Evolutionary conservation across 2,797 vertebrate species (phyloP).

Genomic region (Pangasius sanitwongsei): DNA sequence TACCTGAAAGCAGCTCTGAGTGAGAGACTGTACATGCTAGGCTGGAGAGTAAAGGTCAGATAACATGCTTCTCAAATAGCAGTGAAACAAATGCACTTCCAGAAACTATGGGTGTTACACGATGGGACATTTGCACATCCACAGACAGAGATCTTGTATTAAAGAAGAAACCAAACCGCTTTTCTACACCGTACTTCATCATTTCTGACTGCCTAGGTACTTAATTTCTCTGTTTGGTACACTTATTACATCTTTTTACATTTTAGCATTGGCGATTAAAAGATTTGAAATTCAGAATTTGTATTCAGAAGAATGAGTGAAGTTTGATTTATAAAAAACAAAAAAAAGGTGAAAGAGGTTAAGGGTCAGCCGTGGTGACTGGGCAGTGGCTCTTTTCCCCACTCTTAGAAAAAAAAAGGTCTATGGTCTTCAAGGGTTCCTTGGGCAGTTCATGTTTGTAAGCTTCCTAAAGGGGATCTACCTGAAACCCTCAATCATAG

Average conservation of each 20-base stretch:
- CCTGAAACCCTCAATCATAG: not conserved
- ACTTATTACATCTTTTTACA: not conserved
- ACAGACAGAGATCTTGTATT: not conserved
- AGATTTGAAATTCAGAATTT: not conserved
- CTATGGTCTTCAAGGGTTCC: not conserved
- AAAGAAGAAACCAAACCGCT: not conserved
- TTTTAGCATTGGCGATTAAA: not conserved
- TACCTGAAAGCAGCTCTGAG: slow-evolving; percentile 49
- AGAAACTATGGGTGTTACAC: not conserved
- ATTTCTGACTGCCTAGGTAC: not conserved
- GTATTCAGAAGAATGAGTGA: not conserved
- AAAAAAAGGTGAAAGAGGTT: not conserved
- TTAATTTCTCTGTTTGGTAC: not conserved
- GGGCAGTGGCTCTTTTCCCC: not conserved
- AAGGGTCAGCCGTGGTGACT: too few relatives aligned
- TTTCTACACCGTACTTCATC: not conserved
- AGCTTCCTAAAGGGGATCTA: not conserved
- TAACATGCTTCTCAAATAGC: not conserved
- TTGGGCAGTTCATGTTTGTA: not conserved
- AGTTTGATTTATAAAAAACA: not conserved
- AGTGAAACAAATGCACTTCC: not conserved
- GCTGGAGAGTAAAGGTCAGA: not conserved
- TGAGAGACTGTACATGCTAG: not conserved
- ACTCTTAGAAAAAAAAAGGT: not conserved
- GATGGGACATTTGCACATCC: not conserved